phyloP scores from a whole-genome alignment of 2,797 vertebrate species.

The Macroramphosus scolopax region DNA sequence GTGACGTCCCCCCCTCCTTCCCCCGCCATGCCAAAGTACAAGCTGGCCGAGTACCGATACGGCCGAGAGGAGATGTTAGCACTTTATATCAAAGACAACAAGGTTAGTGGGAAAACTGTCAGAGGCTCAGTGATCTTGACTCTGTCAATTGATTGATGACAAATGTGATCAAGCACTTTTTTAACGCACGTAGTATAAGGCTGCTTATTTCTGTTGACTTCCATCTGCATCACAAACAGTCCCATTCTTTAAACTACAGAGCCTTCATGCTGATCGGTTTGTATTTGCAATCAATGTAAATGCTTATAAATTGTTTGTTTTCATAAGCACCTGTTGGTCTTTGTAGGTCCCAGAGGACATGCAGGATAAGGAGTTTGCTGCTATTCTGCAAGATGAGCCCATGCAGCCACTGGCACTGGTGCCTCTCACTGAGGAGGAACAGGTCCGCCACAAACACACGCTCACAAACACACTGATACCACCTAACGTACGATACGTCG shows the following conservation, averaged over 20 bases:
- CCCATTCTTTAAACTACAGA: not conserved
- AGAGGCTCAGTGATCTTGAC: too few relatives aligned
- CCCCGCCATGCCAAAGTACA: constrained; percentile 97
- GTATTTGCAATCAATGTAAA: not conserved
- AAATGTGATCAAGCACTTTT: too few relatives aligned
- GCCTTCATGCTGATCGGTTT: not conserved
- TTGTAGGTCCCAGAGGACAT: constrained; percentile 89
- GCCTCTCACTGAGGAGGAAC: constrained; percentile 92
- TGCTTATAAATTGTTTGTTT: not conserved
- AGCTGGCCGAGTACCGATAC: constrained; percentile 93
- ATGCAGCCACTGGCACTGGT: constrained; percentile 89
- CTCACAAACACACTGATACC: constrained; percentile 7
- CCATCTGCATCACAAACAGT: not conserved
- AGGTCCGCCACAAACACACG: constrained; percentile 70
- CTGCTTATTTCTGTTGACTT: too few relatives aligned
- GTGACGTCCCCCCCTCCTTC: constrained; percentile 91
- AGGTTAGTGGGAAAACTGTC: constrained; percentile 71
- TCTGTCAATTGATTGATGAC: not conserved
- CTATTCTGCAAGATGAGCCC: constrained; percentile 90
- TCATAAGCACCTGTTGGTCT: not conserved
- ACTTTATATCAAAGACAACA: constrained; percentile 95
- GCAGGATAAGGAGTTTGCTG: constrained; percentile 92
- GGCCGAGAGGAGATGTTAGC: constrained; percentile 96
- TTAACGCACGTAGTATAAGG: too few relatives aligned
- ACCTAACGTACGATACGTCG: too few relatives aligned